Conservation (phyloP, 2,113 vertebrate species). For the Pterophyllum scalare region DNA sequence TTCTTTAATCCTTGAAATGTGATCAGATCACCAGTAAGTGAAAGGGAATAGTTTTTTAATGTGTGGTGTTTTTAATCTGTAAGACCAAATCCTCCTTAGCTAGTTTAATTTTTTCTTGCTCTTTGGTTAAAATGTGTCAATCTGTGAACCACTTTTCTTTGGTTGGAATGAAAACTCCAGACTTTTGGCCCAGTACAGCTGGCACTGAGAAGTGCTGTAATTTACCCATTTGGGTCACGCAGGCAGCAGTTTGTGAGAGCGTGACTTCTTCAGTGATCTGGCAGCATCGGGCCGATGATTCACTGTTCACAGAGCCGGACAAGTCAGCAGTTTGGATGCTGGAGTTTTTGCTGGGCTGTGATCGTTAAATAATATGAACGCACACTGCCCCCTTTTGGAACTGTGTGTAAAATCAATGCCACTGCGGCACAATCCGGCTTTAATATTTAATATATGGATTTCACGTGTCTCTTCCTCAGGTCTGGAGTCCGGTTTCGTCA, state of each 20-base stretch:
- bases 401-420: not conserved
- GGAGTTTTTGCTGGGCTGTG: not conserved
- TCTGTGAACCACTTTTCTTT: conserved; percentile 20
- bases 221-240: conserved; percentile 23
- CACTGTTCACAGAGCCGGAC: conserved; percentile 10
- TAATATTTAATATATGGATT: not conserved
- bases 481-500: conserved; percentile 92
- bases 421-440: not conserved
- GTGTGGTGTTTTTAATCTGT: not conserved
- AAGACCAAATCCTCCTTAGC: not conserved
- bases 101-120: not conserved
- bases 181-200: not conserved
- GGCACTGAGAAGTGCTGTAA: conserved; percentile 23
- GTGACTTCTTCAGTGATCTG: conserved; percentile 39
- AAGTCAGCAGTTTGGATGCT: conserved; percentile 14
- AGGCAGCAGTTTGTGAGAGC: conserved; percentile 16
- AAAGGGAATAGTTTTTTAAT: not conserved
- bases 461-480: conserved; percentile 76
- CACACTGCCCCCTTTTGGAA: conserved; percentile 67
- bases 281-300: conserved; percentile 22
- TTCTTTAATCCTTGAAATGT: not conserved
- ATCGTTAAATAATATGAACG: not conserved
- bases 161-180: conserved; percentile 8
- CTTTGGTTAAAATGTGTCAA: conserved; percentile 23
- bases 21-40: not conserved